Percentiles rank a stretch among this genome's conserved stretches.
Conservation (phyloP, 2,888 invertebrate species). For the Panopea generosa region DNA sequence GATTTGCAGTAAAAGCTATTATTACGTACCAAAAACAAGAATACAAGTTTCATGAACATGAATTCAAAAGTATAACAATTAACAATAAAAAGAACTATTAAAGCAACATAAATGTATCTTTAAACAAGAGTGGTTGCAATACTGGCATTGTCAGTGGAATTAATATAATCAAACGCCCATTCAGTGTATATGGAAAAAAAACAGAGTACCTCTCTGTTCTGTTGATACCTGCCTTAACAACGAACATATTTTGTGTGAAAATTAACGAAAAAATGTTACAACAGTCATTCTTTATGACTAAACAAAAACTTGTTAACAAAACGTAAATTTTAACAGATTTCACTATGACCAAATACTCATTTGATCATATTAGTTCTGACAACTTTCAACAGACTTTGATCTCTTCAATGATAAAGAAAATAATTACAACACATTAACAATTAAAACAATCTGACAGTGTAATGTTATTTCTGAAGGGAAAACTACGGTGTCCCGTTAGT, state of each 20-base stretch:
- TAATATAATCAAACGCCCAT: background rate
- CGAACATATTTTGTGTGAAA: background rate
- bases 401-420: constrained; percentile 3
- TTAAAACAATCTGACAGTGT: constrained; percentile 1
- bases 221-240: constrained; percentile 3
- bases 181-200: background rate
- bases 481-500: constrained; percentile 3
- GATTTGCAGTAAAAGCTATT: too few relatives aligned
- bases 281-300: too few relatives aligned
- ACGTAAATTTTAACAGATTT: constrained; percentile 3
- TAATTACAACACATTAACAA: constrained; percentile 3
- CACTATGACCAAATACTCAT: too few relatives aligned
- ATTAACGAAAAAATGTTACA: too few relatives aligned
- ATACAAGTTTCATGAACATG: too few relatives aligned
- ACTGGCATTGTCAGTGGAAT: constrained; percentile 3
- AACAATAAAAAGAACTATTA: constrained; percentile 3
- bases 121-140: background rate
- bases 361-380: constrained; percentile 3
- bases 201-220: background rate
- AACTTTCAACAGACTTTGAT: constrained; percentile 1
- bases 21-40: constrained; percentile 1
- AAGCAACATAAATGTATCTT: too few relatives aligned
- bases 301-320: background rate
- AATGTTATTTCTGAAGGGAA: constrained; percentile 1
- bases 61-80: constrained; percentile 1